Conservation (phyloP, 2,888 invertebrate genomes). For the Nowickia ferox region DNA sequence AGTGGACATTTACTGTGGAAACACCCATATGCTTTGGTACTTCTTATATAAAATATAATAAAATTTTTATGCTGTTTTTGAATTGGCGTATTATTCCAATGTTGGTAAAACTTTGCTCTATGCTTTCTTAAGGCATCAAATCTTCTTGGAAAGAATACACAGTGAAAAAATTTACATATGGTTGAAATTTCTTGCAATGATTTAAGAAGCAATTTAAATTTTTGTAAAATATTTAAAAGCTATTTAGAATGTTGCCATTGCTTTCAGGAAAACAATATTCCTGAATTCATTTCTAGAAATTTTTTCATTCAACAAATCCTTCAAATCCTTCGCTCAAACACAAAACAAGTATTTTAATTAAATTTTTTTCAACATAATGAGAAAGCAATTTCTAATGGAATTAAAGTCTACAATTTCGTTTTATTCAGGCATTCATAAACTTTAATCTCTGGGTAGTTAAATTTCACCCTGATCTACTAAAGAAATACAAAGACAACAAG, state of each 20-base stretch:
- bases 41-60: no score
- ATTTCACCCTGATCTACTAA: conserved; percentile 22
- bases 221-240: neutral
- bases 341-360: conserved; percentile 15
- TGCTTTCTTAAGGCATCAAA: no score
- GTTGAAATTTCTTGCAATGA: no score
- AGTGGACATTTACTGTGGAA: no score
- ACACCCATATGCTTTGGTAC: no score
- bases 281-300: neutral
- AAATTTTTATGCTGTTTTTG: no score
- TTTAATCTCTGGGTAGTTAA: conserved; percentile 25
- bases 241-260: neutral
- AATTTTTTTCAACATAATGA: conserved; percentile 23
- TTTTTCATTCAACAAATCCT: neutral
- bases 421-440: conserved; percentile 10
- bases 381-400: conserved; percentile 31
- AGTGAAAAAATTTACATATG: no score
- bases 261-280: neutral
- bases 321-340: neutral
- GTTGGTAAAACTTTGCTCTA: no score
- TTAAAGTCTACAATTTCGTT: conserved; percentile 12
- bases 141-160: no score
- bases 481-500: neutral
- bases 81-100: no score
- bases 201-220: no score